Evolutionary conservation across 2,113 vertebrate genomes (phyloP).

Genomic region (Tragulus kanchil): DNA sequence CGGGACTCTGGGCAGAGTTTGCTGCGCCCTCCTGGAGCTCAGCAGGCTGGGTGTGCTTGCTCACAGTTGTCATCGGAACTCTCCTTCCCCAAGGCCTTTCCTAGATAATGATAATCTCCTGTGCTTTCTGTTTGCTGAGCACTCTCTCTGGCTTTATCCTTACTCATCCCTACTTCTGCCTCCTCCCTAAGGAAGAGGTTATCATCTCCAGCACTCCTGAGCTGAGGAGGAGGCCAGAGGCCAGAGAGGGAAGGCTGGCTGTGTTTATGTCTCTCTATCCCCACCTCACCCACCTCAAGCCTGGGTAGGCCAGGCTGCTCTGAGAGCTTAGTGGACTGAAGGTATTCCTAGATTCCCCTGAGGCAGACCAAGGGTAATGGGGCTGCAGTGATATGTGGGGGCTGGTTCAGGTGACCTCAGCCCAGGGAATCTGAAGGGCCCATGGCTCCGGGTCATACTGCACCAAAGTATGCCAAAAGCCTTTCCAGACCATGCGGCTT

Average conservation of each 20-base stretch:
- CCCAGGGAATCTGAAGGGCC: background rate
- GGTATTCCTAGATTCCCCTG: background rate
- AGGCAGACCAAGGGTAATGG: background rate
- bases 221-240: background rate
- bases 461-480: conserved; percentile 11
- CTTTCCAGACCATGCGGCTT: background rate
- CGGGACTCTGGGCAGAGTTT: background rate
- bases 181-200: background rate
- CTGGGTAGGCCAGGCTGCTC: background rate
- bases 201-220: background rate
- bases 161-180: background rate
- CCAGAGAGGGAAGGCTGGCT: background rate
- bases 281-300: background rate
- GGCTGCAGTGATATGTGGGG: background rate
- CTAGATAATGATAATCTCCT: background rate
- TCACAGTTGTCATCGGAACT: background rate
- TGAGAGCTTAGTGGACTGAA: background rate
- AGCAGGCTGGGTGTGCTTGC: conserved; percentile 24
- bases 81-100: background rate
- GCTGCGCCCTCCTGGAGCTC: background rate
- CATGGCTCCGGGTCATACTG: background rate
- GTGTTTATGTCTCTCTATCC: background rate
- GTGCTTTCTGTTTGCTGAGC: background rate
- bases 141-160: conserved; percentile 29
- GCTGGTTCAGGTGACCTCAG: background rate